Evolutionary conservation across 2,888 invertebrate species (phyloP).

Genomic region (Drosophila antonietae): DNA sequence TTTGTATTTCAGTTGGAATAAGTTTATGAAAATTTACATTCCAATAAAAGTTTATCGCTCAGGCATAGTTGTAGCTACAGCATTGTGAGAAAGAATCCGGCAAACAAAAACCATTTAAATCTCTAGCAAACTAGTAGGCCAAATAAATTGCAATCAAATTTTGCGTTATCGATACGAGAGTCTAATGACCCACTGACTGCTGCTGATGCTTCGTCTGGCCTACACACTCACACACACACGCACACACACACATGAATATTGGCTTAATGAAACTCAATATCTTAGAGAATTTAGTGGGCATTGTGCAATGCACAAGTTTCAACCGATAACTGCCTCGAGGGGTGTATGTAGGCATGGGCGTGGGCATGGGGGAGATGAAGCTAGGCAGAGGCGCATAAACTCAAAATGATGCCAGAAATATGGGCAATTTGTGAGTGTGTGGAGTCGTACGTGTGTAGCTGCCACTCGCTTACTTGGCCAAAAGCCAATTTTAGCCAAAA

Average conservation of each 20-base stretch:
- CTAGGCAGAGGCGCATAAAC: constrained; percentile 44
- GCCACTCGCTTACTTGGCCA: constrained; percentile 69
- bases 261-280: constrained; percentile 74
- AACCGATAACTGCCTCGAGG: constrained; percentile 22
- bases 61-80: constrained; percentile 25
- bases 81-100: constrained; percentile 30
- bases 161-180: constrained; percentile 58
- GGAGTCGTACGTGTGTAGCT: constrained; percentile 41
- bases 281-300: constrained; percentile 61
- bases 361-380: constrained; percentile 6
- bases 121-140: constrained; percentile 35
- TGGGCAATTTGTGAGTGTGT: constrained; percentile 49
- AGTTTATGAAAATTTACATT: constrained; percentile 27
- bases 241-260: constrained; percentile 30
- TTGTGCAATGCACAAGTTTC: constrained; percentile 43
- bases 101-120: constrained; percentile 48
- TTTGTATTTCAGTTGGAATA: constrained; percentile 21
- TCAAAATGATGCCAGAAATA: constrained; percentile 64
- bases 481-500: constrained; percentile 77
- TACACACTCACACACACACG: background rate
- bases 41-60: constrained; percentile 25
- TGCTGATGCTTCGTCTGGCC: constrained; percentile 27
- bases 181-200: constrained; percentile 70
- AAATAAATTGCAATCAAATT: constrained; percentile 66
- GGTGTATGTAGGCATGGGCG: background rate